Evolutionary conservation across 2,797 vertebrate genomes (phyloP).

Genomic region (Leucoraja ocellata): DNA sequence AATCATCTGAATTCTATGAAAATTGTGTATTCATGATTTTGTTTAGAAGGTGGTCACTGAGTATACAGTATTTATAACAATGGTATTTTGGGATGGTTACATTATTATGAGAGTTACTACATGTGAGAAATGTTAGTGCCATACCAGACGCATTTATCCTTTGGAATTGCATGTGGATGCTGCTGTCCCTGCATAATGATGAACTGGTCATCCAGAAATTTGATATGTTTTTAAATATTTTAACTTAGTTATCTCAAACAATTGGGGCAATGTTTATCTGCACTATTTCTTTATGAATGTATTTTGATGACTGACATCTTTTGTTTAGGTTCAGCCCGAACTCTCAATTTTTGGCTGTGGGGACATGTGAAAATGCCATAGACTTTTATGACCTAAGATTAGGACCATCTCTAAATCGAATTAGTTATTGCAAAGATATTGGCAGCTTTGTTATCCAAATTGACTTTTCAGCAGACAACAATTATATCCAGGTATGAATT

Average conservation of each 20-base stretch:
- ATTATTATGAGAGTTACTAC: not conserved
- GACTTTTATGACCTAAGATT: slow-evolving; percentile 86
- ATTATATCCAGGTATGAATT: slow-evolving; percentile 59
- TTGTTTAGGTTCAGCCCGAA: slow-evolving; percentile 83
- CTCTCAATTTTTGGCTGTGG: slow-evolving; percentile 85
- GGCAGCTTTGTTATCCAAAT: slow-evolving; percentile 93
- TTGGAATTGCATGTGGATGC: not conserved
- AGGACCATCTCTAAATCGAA: slow-evolving; percentile 83
- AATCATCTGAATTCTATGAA: not conserved
- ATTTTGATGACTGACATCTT: not conserved
- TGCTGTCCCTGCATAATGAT: not conserved
- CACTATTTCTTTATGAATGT: not conserved
- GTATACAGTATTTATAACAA: not conserved
- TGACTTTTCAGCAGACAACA: slow-evolving; percentile 88
- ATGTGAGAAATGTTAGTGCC: not conserved
- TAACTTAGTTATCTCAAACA: not conserved
- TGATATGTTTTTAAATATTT: no score
- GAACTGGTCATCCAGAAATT: not conserved
- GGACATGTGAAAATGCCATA: slow-evolving; percentile 84
- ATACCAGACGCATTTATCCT: not conserved
- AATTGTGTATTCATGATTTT: not conserved
- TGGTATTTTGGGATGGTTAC: not conserved
- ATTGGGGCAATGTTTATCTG: not conserved
- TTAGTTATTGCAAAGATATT: slow-evolving; percentile 91
- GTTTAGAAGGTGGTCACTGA: not conserved